Evolutionary conservation across 2,797 vertebrate genomes (phyloP).

Genomic region (Acrossocheilus fasciatus): DNA sequence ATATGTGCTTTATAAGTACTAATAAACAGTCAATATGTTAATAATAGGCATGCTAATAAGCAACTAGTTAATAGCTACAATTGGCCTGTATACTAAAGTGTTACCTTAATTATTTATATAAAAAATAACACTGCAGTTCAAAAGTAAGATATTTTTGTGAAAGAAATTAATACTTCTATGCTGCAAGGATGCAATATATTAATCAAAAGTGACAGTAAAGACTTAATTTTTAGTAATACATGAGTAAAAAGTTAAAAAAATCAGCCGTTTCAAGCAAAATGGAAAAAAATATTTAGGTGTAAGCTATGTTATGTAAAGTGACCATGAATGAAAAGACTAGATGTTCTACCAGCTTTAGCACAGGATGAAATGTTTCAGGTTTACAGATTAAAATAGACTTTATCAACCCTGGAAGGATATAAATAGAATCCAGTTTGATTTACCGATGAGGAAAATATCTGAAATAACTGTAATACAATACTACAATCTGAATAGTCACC

Average conservation of each 20-base stretch:
- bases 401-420: neutral
- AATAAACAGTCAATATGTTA: neutral
- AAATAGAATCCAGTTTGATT: neutral
- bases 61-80: too few relatives aligned
- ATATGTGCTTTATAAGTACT: neutral
- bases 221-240: neutral
- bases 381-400: neutral
- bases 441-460: neutral
- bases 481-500: neutral
- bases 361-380: neutral
- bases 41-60: too few relatives aligned
- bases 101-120: too few relatives aligned
- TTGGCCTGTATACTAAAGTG: too few relatives aligned
- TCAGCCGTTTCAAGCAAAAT: conserved; percentile 27
- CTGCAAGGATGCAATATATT: neutral
- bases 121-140: too few relatives aligned
- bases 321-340: neutral
- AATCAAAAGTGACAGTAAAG: neutral
- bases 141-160: too few relatives aligned
- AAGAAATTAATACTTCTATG: neutral
- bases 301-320: conserved; percentile 26
- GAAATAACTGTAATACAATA: neutral
- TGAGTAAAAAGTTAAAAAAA: neutral
- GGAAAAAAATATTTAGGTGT: neutral
- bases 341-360: neutral